A percentile compares a stretch with the other conserved stretches of the same genome.
Evolutionary conservation across 1,140 invertebrate species (phyloP).

Genomic region (Panulirus ornatus): DNA sequence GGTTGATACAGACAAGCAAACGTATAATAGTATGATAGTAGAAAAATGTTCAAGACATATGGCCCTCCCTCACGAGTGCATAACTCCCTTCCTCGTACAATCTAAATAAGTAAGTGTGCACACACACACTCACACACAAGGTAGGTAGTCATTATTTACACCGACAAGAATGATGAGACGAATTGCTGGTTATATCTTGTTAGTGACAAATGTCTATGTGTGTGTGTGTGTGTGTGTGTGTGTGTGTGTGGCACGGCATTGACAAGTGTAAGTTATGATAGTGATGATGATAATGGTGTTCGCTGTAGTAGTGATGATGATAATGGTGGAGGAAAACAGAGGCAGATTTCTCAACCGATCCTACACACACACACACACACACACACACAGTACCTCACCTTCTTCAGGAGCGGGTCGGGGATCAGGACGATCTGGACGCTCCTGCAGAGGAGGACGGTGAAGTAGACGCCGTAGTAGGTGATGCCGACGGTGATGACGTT

Average conservation of each 20-base stretch:
- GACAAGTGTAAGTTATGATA: not conserved
- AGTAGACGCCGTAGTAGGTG: constrained; percentile 43
- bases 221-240: constrained; percentile 31
- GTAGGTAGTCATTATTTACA: no score
- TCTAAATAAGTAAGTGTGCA: no score
- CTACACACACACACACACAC: constrained; percentile 14
- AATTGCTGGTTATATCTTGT: no score
- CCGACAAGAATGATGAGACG: no score
- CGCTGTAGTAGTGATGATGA: not conserved
- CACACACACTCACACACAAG: no score
- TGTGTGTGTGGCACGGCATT: not conserved
- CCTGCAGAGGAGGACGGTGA: constrained; percentile 13
- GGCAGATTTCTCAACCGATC: not conserved
- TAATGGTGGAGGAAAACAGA: not conserved
- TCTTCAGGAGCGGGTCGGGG: constrained; percentile 45
- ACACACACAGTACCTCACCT: constrained; percentile 16
- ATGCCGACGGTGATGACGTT: constrained; percentile 26
- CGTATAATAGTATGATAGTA: no score
- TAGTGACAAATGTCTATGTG: constrained; percentile 12
- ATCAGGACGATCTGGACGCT: constrained; percentile 48
- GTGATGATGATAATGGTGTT: not conserved
- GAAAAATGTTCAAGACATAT: no score
- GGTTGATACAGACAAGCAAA: no score
- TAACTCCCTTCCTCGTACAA: no score
- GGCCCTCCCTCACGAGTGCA: no score